Conservation (phyloP, 1,140 invertebrate species). For the Asbolus verrucosus region DNA sequence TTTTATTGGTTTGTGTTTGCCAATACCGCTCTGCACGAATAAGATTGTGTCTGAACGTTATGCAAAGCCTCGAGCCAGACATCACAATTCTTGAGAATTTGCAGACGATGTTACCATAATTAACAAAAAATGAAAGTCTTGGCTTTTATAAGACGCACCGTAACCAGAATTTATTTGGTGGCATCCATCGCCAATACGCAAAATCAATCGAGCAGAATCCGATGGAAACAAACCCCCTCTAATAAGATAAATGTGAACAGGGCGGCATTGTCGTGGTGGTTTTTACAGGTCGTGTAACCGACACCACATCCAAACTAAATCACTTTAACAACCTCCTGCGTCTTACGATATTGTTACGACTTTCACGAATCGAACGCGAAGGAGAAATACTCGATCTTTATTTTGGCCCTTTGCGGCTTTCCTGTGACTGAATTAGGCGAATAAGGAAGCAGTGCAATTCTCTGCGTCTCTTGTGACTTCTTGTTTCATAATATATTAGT, state of each 20-base stretch:
- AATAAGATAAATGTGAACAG: constrained; percentile 18
- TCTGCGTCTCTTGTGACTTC: too few relatives aligned
- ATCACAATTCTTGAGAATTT: not conserved
- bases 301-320: constrained; percentile 20
- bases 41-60: not conserved
- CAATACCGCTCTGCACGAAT: not conserved
- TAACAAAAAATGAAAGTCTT: too few relatives aligned
- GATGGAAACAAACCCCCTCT: not conserved
- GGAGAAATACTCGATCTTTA: constrained; percentile 12
- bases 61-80: too few relatives aligned
- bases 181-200: not conserved
- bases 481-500: too few relatives aligned
- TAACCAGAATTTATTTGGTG: not conserved
- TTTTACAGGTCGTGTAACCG: constrained; percentile 35
- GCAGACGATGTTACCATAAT: too few relatives aligned
- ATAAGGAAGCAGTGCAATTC: too few relatives aligned
- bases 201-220: constrained; percentile 29
- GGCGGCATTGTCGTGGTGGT: constrained; percentile 4
- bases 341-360: constrained; percentile 30
- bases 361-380: constrained; percentile 19
- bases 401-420: too few relatives aligned
- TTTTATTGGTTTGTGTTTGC: constrained; percentile 7
- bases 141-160: not conserved
- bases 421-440: too few relatives aligned
- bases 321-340: constrained; percentile 31